Conservation (phyloP, 2,113 vertebrate species). For the Grammomys surdaster region DNA sequence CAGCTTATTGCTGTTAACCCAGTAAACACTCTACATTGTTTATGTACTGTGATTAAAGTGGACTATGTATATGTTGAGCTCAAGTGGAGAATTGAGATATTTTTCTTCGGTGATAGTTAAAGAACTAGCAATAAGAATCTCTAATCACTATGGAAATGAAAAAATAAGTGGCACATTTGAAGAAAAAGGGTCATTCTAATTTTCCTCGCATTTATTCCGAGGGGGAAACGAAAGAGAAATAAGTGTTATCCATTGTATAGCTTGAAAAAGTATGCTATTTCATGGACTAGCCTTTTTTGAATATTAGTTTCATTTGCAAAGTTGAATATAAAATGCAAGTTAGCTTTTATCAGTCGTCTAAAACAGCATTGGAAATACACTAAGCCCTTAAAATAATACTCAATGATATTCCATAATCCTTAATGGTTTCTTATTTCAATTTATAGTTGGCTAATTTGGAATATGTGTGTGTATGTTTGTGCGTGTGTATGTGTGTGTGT, state of each 20-base stretch:
- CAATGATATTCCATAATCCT: constrained; percentile 11
- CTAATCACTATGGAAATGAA: not conserved
- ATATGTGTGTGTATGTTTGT: no score
- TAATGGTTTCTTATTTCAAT: not conserved
- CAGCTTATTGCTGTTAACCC: not conserved
- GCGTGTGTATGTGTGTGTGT: no score
- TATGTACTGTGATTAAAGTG: not conserved
- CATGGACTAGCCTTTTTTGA: not conserved
- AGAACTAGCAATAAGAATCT: not conserved
- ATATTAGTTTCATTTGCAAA: not conserved
- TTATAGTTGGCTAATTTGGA: constrained; percentile 25
- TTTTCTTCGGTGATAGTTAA: not conserved
- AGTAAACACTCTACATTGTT: not conserved
- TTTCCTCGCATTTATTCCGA: constrained; percentile 2
- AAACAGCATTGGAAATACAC: not conserved
- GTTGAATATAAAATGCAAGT: not conserved
- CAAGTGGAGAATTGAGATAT: no score
- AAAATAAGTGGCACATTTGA: not conserved
- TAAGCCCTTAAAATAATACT: constrained; percentile 5
- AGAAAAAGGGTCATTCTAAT: not conserved
- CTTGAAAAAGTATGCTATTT: not conserved
- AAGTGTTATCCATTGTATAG: not conserved
- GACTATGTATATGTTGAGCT: not conserved
- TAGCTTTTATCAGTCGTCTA: not conserved
- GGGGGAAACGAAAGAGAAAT: not conserved